A percentile compares a stretch with the other conserved stretches of the same genome.
phyloP scores from a whole-genome alignment of 2,797 vertebrate genomes.

The Pseudochromis fuscus region DNA sequence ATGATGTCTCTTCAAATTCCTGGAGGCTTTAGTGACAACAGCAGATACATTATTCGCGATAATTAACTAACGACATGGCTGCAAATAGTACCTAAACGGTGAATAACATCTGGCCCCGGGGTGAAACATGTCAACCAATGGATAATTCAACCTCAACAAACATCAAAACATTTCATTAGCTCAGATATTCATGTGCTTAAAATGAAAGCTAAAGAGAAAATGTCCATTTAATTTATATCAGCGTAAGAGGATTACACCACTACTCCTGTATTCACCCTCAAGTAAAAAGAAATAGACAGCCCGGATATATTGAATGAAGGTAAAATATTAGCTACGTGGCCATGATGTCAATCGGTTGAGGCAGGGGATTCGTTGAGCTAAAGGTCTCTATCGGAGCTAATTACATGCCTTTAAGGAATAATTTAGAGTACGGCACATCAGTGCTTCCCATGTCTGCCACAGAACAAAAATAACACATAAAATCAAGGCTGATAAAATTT shows the following conservation, averaged over 20 bases:
- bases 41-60: slow-evolving; percentile 47
- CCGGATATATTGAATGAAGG: slow-evolving; percentile 35
- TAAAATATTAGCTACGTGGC: slow-evolving; percentile 54
- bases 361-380: slow-evolving; percentile 57
- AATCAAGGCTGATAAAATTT: slow-evolving; percentile 38
- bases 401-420: slow-evolving; percentile 68
- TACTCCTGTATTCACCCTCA: slow-evolving; percentile 63
- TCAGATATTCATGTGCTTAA: slow-evolving; percentile 58
- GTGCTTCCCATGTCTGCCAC: slow-evolving; percentile 24
- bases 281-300: slow-evolving; percentile 63
- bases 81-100: slow-evolving; percentile 60
- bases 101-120: slow-evolving; percentile 67
- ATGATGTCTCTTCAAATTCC: slow-evolving; percentile 41
- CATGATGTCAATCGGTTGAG: slow-evolving; percentile 59
- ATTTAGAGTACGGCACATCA: slow-evolving; percentile 50
- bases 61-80: slow-evolving; percentile 67
- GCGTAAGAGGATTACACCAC: slow-evolving; percentile 42
- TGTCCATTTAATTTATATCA: slow-evolving; percentile 75
- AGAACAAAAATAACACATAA: slow-evolving; percentile 58
- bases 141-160: slow-evolving; percentile 59
- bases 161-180: slow-evolving; percentile 78
- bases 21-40: slow-evolving; percentile 38
- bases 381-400: slow-evolving; percentile 71
- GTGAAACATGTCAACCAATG: slow-evolving; percentile 67
- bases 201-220: slow-evolving; percentile 54